Conservation (phyloP, 1,140 invertebrate genomes). For the Gonatopus flavifemur region DNA sequence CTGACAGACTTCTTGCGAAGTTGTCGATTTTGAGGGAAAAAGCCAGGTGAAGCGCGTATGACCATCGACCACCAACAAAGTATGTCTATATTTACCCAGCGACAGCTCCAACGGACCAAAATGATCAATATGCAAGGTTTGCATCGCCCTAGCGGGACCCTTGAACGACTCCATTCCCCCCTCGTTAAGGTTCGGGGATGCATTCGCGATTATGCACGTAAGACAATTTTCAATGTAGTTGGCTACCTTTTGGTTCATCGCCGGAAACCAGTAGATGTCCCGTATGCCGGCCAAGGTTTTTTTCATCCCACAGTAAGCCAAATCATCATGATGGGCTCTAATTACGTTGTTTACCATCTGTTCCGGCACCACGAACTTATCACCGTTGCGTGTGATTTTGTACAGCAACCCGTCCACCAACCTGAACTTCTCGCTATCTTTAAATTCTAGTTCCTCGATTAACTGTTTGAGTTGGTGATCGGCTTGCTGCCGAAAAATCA, state of each 20-base stretch:
- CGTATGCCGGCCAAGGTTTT: conserved; percentile 3
- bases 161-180: conserved; percentile 16
- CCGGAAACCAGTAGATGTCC: conserved; percentile 18
- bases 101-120: conserved; percentile 22
- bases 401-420: conserved; percentile 6
- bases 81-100: conserved; percentile 14
- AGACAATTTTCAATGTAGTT: conserved; percentile 18
- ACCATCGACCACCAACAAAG: conserved; percentile 23
- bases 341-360: conserved; percentile 8
- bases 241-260: conserved; percentile 14
- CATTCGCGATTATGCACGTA: conserved; percentile 17
- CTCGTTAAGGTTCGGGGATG: conserved; percentile 7
- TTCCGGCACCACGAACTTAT: conserved; percentile 13
- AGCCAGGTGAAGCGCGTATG: too few relatives aligned
- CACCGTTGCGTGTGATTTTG: neutral
- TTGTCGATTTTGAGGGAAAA: too few relatives aligned
- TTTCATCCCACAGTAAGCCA: conserved; percentile 9
- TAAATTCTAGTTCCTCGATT: neutral
- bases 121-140: conserved; percentile 23
- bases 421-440: neutral
- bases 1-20: too few relatives aligned
- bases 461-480: conserved; percentile 9
- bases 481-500: neutral
- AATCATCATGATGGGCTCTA: conserved; percentile 17
- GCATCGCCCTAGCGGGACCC: conserved; percentile 21